These are phyloP conservation scores for Hirundichthys speculiger DNA, from an alignment of 2,113 vertebrate genomes.

Conservation along the genomic window DNA sequence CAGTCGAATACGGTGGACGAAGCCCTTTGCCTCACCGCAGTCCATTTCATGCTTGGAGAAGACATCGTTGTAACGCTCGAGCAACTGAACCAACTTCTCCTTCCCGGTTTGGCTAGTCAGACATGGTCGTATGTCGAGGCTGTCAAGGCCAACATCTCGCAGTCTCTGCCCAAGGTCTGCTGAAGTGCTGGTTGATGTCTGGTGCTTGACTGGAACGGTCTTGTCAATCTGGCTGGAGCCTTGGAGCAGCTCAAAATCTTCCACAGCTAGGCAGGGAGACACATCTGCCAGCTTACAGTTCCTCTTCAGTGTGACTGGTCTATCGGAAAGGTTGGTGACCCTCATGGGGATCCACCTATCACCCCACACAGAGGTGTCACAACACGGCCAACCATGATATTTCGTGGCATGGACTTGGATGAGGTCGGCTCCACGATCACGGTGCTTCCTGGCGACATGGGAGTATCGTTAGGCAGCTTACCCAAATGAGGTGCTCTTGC, in stretches of 20 bases:
- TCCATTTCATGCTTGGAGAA: neutral
- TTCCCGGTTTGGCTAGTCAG: neutral
- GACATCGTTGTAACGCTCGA: constrained; percentile 4
- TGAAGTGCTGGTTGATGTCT: neutral
- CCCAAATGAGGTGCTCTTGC: constrained; percentile 43
- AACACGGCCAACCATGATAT: constrained; percentile 11
- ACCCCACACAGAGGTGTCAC: constrained; percentile 23
- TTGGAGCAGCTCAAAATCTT: neutral
- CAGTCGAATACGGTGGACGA: neutral
- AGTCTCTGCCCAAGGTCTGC: neutral
- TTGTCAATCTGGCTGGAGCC: neutral
- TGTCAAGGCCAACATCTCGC: neutral
- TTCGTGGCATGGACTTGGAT: constrained; percentile 3
- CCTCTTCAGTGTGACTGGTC: no score
- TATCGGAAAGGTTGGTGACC: no score
- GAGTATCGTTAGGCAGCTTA: neutral
- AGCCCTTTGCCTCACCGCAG: neutral
- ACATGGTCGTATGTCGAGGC: constrained; percentile 13
- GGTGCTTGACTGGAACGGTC: neutral
- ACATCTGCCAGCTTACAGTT: no score
- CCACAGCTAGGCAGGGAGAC: neutral
- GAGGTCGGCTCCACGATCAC: constrained; percentile 11
- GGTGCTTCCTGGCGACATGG: constrained; percentile 19
- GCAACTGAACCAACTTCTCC: neutral
- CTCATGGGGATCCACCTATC: constrained; percentile 31